Percentiles rank a stretch among this genome's conserved stretches.
Evolutionary conservation across 1,140 invertebrate species (phyloP).

Genomic region (Proctacanthus coquilletti): DNA sequence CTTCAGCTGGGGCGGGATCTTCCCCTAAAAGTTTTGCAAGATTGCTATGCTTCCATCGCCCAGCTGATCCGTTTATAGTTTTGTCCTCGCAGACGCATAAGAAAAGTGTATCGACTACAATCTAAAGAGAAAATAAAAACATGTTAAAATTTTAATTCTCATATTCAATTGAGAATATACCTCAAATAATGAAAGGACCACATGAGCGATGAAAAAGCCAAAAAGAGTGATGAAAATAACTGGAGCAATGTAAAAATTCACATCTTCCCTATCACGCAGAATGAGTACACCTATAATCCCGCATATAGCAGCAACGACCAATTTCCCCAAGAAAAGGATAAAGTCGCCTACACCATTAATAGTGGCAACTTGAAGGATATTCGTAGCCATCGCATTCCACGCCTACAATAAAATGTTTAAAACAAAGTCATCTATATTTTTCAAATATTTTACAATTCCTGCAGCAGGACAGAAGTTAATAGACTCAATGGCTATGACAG

Average conservation of each 20-base stretch:
- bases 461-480: constrained; percentile 70
- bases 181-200: constrained; percentile 86
- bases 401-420: constrained; percentile 39
- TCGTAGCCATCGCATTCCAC: constrained; percentile 66
- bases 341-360: constrained; percentile 92
- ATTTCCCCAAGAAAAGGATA: constrained; percentile 83
- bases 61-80: constrained; percentile 42
- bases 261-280: constrained; percentile 49
- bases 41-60: constrained; percentile 45
- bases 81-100: constrained; percentile 85
- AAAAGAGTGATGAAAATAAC: constrained; percentile 77
- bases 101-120: constrained; percentile 88
- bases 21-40: constrained; percentile 41
- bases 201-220: constrained; percentile 84
- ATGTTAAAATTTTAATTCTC: constrained; percentile 4
- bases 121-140: constrained; percentile 39
- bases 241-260: constrained; percentile 73
- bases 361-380: constrained; percentile 74
- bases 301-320: constrained; percentile 58
- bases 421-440: background rate
- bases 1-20: constrained; percentile 27
- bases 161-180: constrained; percentile 33
- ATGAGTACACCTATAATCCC: constrained; percentile 57
- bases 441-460: constrained; percentile 43
- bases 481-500: constrained; percentile 59